These are phyloP conservation scores for Drosophila guanche DNA, from an alignment of 1,140 invertebrate genomes.

Conservation along the genomic window DNA sequence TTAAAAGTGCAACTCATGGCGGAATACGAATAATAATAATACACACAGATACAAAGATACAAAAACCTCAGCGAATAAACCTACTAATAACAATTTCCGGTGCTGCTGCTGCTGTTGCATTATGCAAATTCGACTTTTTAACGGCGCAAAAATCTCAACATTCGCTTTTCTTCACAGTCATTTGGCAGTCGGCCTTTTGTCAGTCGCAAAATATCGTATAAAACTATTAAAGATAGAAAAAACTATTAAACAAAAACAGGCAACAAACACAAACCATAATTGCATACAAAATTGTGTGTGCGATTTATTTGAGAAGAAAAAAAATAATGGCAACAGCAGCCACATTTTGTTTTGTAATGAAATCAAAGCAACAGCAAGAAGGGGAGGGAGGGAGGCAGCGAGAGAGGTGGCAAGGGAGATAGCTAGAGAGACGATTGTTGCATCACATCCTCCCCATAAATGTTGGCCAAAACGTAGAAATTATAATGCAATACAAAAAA, in stretches of 20 bases:
- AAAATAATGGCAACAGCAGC: conserved; percentile 56
- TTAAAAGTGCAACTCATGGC: conserved; percentile 76
- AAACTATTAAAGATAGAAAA: conserved; percentile 2
- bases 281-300: conserved; percentile 75
- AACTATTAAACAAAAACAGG: conserved; percentile 17
- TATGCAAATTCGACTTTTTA: conserved; percentile 75
- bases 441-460: conserved; percentile 67
- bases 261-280: conserved; percentile 61
- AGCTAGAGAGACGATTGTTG: conserved; percentile 34
- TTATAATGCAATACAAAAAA: conserved; percentile 78
- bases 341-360: conserved; percentile 59
- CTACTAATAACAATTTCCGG: conserved; percentile 79
- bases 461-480: conserved; percentile 67
- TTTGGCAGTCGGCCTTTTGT: conserved; percentile 53
- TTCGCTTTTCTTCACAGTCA: conserved; percentile 72
- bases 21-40: conserved; percentile 27
- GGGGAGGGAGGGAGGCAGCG: conserved; percentile 3
- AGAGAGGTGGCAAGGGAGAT: too few species aligned
- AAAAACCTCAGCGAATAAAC: conserved; percentile 34
- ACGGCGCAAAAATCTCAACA: conserved; percentile 57
- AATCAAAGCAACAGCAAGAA: conserved; percentile 61
- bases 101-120: conserved; percentile 44
- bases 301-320: conserved; percentile 70
- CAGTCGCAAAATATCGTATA: conserved; percentile 38
- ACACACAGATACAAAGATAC: conserved; percentile 32